Evolutionary conservation across 1,140 invertebrate species (phyloP).

Genomic region (Zaprionus kolodkinae): DNA sequence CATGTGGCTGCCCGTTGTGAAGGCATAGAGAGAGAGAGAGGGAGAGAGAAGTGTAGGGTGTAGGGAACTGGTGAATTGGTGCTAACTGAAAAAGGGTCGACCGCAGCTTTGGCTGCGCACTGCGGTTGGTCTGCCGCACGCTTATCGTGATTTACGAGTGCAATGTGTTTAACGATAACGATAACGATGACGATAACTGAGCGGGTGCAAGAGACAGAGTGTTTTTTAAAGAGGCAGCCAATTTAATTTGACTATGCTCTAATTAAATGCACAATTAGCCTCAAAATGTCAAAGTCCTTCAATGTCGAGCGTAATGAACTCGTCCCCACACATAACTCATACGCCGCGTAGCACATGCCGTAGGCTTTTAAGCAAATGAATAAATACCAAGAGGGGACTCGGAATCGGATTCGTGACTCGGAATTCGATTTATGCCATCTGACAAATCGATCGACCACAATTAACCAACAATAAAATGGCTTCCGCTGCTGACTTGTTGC

Average conservation of each 20-base stretch:
- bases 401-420: neutral
- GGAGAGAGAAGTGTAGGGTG: constrained; percentile 5
- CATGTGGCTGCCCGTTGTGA: constrained; percentile 37
- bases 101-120: constrained; percentile 47
- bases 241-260: constrained; percentile 47
- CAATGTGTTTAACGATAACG: constrained; percentile 53
- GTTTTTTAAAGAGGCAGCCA: constrained; percentile 37
- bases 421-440: constrained; percentile 42
- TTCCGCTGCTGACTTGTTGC: constrained; percentile 57
- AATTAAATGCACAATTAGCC: constrained; percentile 71
- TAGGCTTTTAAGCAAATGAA: constrained; percentile 69
- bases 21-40: neutral
- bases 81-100: constrained; percentile 65
- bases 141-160: constrained; percentile 69
- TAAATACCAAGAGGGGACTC: neutral
- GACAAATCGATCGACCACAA: constrained; percentile 61
- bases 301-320: constrained; percentile 53
- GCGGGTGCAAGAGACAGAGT: constrained; percentile 9
- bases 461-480: constrained; percentile 35
- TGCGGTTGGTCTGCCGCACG: constrained; percentile 47
- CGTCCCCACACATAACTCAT: constrained; percentile 57
- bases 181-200: constrained; percentile 44
- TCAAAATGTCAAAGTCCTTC: constrained; percentile 49
- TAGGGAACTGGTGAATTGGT: neutral
- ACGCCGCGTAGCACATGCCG: constrained; percentile 47